A percentile compares a stretch with the other conserved stretches of the same genome.
phyloP scores from a whole-genome alignment of 2,113 vertebrate genomes.

The Trochalopteron elliotii region DNA sequence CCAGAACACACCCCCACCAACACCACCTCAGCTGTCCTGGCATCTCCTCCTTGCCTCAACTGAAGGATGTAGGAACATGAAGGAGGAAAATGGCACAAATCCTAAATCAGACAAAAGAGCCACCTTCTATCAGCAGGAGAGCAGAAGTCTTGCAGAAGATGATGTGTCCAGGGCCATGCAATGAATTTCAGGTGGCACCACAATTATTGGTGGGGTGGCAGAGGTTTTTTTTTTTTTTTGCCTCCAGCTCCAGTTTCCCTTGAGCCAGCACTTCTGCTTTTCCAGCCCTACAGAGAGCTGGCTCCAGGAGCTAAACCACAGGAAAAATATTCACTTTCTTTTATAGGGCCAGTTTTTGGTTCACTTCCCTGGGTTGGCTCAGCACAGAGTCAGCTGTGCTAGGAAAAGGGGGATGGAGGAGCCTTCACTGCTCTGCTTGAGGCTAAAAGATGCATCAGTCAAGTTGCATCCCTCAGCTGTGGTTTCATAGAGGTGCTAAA shows the following conservation, averaged over 20 bases:
- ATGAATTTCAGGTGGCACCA: not conserved
- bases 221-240: not conserved
- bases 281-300: not conserved
- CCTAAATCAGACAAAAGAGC: not conserved
- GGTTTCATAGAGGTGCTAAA: not conserved
- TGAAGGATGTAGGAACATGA: not conserved
- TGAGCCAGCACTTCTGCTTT: slow-evolving; percentile 9
- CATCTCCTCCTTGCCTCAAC: not conserved
- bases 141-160: not conserved
- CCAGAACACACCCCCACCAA: rapidly evolving
- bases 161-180: rapidly evolving
- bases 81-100: not conserved
- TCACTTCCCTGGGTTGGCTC: not conserved
- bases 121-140: not conserved
- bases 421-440: not conserved
- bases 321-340: not conserved
- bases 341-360: not conserved
- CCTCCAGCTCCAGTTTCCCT: not conserved
- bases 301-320: not conserved
- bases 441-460: not conserved
- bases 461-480: not conserved
- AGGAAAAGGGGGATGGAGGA: not conserved
- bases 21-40: not conserved
- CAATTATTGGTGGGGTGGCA: rapidly evolving
- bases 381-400: not conserved